Base-by-base conservation (phyloP, 2,113 vertebrate species). In the Calyptomena viridis region DNA sequence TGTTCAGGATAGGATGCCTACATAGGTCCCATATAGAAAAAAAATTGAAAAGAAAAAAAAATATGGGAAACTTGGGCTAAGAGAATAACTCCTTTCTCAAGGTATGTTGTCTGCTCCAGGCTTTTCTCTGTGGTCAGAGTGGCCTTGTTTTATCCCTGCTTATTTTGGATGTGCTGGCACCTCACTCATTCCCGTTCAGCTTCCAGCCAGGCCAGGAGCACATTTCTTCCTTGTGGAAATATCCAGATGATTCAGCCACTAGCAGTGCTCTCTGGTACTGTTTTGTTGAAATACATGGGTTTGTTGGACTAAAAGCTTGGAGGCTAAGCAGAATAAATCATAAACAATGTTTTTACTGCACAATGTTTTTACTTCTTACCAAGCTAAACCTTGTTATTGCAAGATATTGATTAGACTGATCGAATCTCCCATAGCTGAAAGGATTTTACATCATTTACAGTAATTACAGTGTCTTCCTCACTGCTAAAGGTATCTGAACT, bases 381-480 rank as follows among this genome's bases (percentile, higher is more conserved):
- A 88, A 40, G 67, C 35, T 89, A 80, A 93, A 92, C n/a, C 75
- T 84, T 91, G 87, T 87, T 96, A 80, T 94, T 96, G 60, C 60
- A 90, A 96, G 75, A 6, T 93, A 96, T 95, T 84, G 92, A 95
- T 96, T 87, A 84, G 31, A 75, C 35, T 7, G 5, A 63, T 86
- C 60, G 81, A 78, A 81, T 40, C 31, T 56, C 59, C 77, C 77
- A 84, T 24, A 73, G 74, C 63, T 93, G 52, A 92, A 94, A 91
- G 88, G 90, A 83, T 84, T 95, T 96, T 60, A 83, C 63, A 93
- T 88, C 63, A 88, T 90, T 91, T 96, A 86, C 58, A 78, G 62
- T 83, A 88, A 94, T 95, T 93, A 81, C 40, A 44, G 67, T 59
- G 73, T 88, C 82, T 86, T 95, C n/a, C 22, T 33, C 63, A 78